Percentiles rank a stretch among this genome's conserved stretches.
phyloP scores from a whole-genome alignment of 1,140 invertebrate genomes.

The Neuroterus valhalla region DNA sequence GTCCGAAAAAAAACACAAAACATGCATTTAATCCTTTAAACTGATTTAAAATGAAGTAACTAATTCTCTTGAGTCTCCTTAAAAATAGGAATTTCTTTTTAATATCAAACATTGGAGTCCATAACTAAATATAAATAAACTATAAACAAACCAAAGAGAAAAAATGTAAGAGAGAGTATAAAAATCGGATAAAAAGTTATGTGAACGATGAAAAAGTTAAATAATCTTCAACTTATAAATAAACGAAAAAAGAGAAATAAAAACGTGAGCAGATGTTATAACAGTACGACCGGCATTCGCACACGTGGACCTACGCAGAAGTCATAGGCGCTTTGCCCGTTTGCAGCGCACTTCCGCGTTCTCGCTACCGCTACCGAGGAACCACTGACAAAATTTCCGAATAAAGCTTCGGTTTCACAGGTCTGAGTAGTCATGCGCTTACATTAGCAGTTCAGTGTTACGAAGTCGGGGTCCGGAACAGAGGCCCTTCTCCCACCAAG shows the following conservation, averaged over 20 bases:
- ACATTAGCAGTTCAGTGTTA: conserved; percentile 32
- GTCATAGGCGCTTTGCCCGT: neutral
- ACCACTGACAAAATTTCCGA: conserved; percentile 28
- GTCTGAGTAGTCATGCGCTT: conserved; percentile 39
- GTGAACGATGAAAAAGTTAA: too few relatives aligned
- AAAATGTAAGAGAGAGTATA: too few relatives aligned
- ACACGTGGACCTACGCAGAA: conserved; percentile 22
- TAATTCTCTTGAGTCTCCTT: too few relatives aligned
- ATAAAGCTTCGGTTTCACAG: conserved; percentile 31
- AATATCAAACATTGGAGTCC: too few relatives aligned
- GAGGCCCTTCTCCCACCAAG: too few relatives aligned
- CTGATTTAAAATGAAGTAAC: too few relatives aligned
- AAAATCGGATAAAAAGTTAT: too few relatives aligned
- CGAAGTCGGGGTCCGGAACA: conserved; percentile 24
- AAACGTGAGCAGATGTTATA: neutral
- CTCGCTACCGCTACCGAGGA: conserved; percentile 1
- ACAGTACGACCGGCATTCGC: neutral
- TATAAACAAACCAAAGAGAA: too few relatives aligned
- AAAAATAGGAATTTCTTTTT: too few relatives aligned
- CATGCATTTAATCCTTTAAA: too few relatives aligned
- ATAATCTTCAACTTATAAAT: neutral
- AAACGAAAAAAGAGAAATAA: neutral
- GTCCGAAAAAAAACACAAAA: too few relatives aligned
- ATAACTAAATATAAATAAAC: too few relatives aligned
- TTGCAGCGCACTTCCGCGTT: neutral